phyloP scores from a whole-genome alignment of 1,140 invertebrate species.

The Tachypleus tridentatus region DNA sequence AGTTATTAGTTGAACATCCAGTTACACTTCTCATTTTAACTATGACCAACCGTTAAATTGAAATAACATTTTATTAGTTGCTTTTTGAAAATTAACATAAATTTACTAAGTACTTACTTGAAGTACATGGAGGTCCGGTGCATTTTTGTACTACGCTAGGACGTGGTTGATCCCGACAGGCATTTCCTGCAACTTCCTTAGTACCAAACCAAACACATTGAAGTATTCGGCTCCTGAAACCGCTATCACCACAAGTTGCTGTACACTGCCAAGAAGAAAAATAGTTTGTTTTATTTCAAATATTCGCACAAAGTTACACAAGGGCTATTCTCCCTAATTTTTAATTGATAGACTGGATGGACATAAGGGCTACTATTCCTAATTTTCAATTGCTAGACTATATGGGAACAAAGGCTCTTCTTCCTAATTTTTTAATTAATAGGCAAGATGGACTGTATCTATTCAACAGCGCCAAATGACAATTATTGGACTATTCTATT shows the following conservation, averaged over 20 bases:
- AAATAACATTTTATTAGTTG: too few relatives aligned
- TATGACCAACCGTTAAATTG: too few relatives aligned
- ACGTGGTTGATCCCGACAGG: conserved; percentile 56
- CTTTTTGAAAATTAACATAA: too few relatives aligned
- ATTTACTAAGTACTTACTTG: conserved; percentile 27
- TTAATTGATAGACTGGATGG: background rate
- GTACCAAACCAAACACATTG: conserved; percentile 79
- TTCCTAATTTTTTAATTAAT: background rate
- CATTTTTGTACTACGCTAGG: conserved; percentile 64
- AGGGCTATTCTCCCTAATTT: background rate
- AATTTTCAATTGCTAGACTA: background rate
- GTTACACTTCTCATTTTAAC: too few relatives aligned
- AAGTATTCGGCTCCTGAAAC: conserved; percentile 66
- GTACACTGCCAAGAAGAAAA: conserved; percentile 47
- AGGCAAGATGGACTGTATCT: background rate
- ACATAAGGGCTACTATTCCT: background rate
- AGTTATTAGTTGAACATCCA: too few relatives aligned
- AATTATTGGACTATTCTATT: too few relatives aligned
- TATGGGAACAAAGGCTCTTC: background rate
- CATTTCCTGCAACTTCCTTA: conserved; percentile 63
- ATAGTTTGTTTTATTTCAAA: background rate
- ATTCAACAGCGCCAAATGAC: too few relatives aligned
- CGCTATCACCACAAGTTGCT: conserved; percentile 54
- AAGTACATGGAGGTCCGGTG: conserved; percentile 49
- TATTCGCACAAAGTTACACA: background rate